Conservation (phyloP, 2,113 vertebrate genomes). For the Datnioides undecimradiatus region DNA sequence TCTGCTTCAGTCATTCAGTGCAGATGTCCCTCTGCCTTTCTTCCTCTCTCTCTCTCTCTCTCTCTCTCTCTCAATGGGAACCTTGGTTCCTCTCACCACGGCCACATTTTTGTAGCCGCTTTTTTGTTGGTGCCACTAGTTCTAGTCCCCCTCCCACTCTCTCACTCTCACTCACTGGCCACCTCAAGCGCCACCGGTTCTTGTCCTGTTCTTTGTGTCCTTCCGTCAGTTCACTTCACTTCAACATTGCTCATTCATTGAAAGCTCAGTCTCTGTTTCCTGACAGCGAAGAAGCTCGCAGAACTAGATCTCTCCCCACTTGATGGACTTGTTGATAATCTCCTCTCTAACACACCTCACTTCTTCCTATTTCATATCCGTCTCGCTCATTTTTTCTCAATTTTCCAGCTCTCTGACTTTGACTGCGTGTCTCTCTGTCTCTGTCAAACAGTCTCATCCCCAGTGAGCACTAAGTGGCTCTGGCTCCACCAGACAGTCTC, state of each 20-base stretch:
- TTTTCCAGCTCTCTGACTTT: slow-evolving; percentile 56
- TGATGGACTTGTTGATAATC: slow-evolving; percentile 41
- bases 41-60: not conserved
- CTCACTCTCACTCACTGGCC: not conserved
- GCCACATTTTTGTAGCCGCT: no score
- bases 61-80: not conserved
- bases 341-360: slow-evolving; percentile 48
- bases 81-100: no score
- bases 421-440: slow-evolving; percentile 34
- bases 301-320: slow-evolving; percentile 4
- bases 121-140: slow-evolving; percentile 23
- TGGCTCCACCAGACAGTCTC: slow-evolving; percentile 62
- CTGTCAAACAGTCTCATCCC: slow-evolving; percentile 65
- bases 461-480: slow-evolving; percentile 66
- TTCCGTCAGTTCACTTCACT: not conserved
- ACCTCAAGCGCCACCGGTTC: slow-evolving; percentile 7
- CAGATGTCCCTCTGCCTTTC: slow-evolving; percentile 14
- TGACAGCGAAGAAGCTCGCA: slow-evolving; percentile 13
- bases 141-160: slow-evolving; percentile 37
- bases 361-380: slow-evolving; percentile 43
- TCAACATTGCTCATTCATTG: slow-evolving; percentile 26
- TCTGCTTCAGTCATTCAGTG: not conserved
- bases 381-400: slow-evolving; percentile 28
- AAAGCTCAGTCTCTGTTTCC: slow-evolving; percentile 14
- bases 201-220: not conserved